phyloP scores from a whole-genome alignment of 2,113 vertebrate genomes.

The Pungitius pungitius region DNA sequence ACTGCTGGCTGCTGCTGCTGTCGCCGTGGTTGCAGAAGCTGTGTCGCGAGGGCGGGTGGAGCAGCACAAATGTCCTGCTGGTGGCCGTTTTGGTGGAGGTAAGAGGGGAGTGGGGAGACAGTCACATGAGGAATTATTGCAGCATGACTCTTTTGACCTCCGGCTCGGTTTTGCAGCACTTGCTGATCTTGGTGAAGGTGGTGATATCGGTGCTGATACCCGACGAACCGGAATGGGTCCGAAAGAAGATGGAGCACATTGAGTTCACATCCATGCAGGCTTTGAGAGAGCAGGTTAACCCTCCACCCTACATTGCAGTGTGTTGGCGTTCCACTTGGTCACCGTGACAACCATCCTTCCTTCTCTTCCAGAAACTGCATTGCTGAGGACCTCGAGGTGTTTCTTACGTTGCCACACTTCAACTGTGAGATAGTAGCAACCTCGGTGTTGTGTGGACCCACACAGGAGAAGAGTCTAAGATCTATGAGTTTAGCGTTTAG shows the following conservation, averaged over 20 bases:
- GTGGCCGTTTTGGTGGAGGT: conserved; percentile 80
- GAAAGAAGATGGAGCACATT: conserved; percentile 75
- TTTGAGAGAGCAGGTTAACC: conserved; percentile 75
- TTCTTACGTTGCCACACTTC: conserved; percentile 10
- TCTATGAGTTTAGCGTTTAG: no score
- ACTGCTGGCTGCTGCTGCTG: conserved; percentile 84
- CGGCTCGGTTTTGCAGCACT: conserved; percentile 72
- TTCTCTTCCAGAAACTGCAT: conserved; percentile 42
- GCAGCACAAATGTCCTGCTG: conserved; percentile 65
- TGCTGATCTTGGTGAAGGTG: conserved; percentile 79
- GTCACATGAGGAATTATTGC: neutral
- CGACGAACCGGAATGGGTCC: conserved; percentile 83
- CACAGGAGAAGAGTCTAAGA: neutral
- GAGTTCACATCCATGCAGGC: conserved; percentile 81
- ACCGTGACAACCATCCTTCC: neutral
- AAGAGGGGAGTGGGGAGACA: neutral
- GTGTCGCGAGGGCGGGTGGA: conserved; percentile 67
- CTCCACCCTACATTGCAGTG: neutral
- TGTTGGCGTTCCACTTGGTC: neutral
- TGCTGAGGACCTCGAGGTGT: conserved; percentile 35
- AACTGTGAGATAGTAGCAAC: neutral
- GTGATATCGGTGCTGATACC: conserved; percentile 79
- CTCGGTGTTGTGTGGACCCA: conserved; percentile 15
- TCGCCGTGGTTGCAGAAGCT: conserved; percentile 73
- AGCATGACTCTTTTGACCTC: neutral